A percentile compares a stretch with the other conserved stretches of the same genome.
Evolutionary conservation across 2,888 invertebrate species (phyloP).

Genomic region (Phyllotreta striolata): DNA sequence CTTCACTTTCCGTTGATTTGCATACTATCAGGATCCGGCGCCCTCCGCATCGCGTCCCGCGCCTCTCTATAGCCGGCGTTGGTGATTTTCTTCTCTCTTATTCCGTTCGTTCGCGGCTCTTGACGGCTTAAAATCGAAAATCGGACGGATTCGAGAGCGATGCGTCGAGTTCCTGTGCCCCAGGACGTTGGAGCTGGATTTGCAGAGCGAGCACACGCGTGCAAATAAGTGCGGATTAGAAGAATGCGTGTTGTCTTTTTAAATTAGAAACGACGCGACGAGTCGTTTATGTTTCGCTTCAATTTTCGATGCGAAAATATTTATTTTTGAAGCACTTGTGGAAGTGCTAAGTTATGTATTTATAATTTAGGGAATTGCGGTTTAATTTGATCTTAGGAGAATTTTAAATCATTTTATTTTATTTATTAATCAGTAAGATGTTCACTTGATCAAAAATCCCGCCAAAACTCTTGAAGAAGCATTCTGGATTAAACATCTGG

Average conservation of each 20-base stretch:
- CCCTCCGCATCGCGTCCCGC: constrained; percentile 34
- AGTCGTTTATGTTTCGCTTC: too few species aligned
- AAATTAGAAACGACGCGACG: constrained; percentile 1
- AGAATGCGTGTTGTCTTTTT: constrained; percentile 12
- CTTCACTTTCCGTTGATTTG: constrained; percentile 54
- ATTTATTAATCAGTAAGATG: too few species aligned
- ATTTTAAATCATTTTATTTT: too few species aligned
- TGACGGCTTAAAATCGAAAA: constrained; percentile 13
- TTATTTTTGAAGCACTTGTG: too few species aligned
- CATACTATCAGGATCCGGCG: constrained; percentile 53
- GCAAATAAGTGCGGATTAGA: constrained; percentile 24
- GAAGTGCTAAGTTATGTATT: too few species aligned
- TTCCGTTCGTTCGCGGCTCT: not conserved
- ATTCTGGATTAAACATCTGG: too few species aligned
- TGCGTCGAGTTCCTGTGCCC: constrained; percentile 7
- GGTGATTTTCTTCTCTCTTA: constrained; percentile 3
- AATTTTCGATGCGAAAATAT: too few species aligned
- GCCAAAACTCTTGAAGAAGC: too few species aligned
- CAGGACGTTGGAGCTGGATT: constrained; percentile 18
- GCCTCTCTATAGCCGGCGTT: constrained; percentile 5
- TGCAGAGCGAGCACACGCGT: constrained; percentile 27
- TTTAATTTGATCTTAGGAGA: too few species aligned
- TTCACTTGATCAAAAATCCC: too few species aligned
- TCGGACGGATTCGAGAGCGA: not conserved
- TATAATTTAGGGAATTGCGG: too few species aligned